Evolutionary conservation across 2,113 vertebrate genomes (phyloP).

Genomic region (Halichoerus grypus): DNA sequence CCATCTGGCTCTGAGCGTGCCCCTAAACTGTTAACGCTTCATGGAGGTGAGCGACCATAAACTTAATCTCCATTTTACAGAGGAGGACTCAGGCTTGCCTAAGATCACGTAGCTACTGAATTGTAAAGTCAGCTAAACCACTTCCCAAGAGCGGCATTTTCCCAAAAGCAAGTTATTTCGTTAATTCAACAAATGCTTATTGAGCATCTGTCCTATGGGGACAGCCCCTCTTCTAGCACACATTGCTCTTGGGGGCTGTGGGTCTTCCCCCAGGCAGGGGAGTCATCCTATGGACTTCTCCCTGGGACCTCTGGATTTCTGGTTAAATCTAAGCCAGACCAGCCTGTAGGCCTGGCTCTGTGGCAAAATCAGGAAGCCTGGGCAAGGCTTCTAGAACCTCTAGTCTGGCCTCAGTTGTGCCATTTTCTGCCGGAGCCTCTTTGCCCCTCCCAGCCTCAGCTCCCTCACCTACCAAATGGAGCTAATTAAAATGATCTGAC

Average conservation of each 20-base stretch:
- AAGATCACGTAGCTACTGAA: background rate
- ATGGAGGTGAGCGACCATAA: background rate
- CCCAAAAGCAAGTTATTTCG: background rate
- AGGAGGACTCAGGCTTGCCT: background rate
- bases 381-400: background rate
- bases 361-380: background rate
- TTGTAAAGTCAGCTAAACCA: background rate
- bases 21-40: background rate
- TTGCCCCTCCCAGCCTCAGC: background rate
- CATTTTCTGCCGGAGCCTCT: background rate
- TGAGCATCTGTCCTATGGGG: rapidly evolving
- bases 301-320: background rate
- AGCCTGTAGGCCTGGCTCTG: rapidly evolving
- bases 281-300: background rate
- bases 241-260: background rate
- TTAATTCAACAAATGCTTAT: background rate
- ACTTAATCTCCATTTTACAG: background rate
- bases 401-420: background rate
- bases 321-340: background rate
- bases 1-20: background rate
- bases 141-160: background rate
- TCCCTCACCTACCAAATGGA: background rate
- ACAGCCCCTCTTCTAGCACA: background rate
- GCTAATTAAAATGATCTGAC: background rate
- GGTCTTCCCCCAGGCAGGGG: background rate